Evolutionary conservation across 2,113 vertebrate species (phyloP).

Genomic region (Prochilodus magdalenae): DNA sequence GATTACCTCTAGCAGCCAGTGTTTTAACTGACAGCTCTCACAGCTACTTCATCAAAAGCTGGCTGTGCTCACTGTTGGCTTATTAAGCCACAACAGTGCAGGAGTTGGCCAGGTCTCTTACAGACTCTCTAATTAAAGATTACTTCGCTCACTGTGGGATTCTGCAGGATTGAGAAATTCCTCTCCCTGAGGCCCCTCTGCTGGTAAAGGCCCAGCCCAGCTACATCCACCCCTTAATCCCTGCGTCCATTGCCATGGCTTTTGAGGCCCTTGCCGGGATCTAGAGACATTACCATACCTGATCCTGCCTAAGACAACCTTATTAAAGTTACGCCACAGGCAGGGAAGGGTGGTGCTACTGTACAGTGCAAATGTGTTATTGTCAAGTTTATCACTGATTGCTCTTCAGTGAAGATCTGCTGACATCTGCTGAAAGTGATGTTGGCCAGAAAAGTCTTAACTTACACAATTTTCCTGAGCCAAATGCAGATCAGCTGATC

Average conservation of each 20-base stretch:
- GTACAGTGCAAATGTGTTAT: neutral
- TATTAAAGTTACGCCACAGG: slow-evolving; percentile 9
- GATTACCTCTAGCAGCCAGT: neutral
- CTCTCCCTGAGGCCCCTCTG: slow-evolving; percentile 54
- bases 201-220: slow-evolving; percentile 44
- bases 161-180: slow-evolving; percentile 61
- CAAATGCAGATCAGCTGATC: too few relatives aligned
- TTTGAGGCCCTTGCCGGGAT: slow-evolving; percentile 28
- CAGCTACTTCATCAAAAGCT: neutral
- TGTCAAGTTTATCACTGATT: neutral
- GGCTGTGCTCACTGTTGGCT: neutral
- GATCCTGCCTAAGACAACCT: slow-evolving; percentile 30
- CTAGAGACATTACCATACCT: slow-evolving; percentile 13
- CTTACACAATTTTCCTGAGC: too few relatives aligned
- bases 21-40: neutral
- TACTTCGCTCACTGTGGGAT: slow-evolving; percentile 62
- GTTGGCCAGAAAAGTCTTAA: too few relatives aligned
- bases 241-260: slow-evolving; percentile 58
- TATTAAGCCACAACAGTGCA: slow-evolving; percentile 1
- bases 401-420: neutral
- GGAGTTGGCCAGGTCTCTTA: slow-evolving; percentile 48
- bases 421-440: neutral
- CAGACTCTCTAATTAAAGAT: slow-evolving; percentile 67
- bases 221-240: slow-evolving; percentile 56
- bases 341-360: neutral